Percentiles rank a stretch among this genome's conserved stretches.
Conservation (phyloP, 2,113 vertebrate species). For the Pleuronectes platessa region DNA sequence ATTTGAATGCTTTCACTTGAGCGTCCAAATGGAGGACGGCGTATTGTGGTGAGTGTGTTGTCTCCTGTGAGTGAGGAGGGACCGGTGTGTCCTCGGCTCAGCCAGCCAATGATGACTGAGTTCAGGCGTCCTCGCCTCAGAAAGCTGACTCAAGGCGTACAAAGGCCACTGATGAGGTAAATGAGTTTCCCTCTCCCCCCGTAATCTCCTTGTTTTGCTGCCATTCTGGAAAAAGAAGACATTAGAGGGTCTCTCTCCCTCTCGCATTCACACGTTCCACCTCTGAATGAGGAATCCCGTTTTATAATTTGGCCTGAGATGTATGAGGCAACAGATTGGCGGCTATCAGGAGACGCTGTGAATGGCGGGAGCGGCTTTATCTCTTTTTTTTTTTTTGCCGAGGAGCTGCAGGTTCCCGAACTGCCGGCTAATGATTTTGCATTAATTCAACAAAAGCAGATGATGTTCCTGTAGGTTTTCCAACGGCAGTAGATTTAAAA, state of each 20-base stretch:
- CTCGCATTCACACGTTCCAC: slow-evolving; percentile 44
- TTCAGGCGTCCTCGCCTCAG: slow-evolving; percentile 43
- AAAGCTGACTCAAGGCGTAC: slow-evolving; percentile 65
- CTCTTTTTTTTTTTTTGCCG: slow-evolving; percentile 56
- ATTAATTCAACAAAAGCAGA: slow-evolving; percentile 76
- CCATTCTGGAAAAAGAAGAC: slow-evolving; percentile 42
- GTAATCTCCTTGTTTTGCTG: slow-evolving; percentile 65
- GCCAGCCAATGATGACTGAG: slow-evolving; percentile 47
- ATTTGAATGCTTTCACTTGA: no score
- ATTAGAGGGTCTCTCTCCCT: slow-evolving; percentile 37
- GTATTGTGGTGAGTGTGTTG: no score
- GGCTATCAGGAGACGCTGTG: background rate
- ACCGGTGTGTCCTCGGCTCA: slow-evolving; percentile 16
- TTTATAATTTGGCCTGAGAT: slow-evolving; percentile 74
- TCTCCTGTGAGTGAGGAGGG: background rate
- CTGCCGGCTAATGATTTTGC: slow-evolving; percentile 81
- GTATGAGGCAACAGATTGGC: slow-evolving; percentile 76
- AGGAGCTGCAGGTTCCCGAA: slow-evolving; percentile 73
- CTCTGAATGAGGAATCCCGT: slow-evolving; percentile 66
- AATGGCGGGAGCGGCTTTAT: slow-evolving; percentile 58
- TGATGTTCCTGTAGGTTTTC: slow-evolving; percentile 63
- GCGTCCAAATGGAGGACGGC: no score
- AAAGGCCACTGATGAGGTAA: slow-evolving; percentile 73
- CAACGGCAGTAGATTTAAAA: slow-evolving; percentile 54
- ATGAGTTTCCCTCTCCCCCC: slow-evolving; percentile 46